These are phyloP conservation scores for Eretmodus cyanostictus DNA, from an alignment of 2,113 vertebrate species.

Conservation along the genomic window DNA sequence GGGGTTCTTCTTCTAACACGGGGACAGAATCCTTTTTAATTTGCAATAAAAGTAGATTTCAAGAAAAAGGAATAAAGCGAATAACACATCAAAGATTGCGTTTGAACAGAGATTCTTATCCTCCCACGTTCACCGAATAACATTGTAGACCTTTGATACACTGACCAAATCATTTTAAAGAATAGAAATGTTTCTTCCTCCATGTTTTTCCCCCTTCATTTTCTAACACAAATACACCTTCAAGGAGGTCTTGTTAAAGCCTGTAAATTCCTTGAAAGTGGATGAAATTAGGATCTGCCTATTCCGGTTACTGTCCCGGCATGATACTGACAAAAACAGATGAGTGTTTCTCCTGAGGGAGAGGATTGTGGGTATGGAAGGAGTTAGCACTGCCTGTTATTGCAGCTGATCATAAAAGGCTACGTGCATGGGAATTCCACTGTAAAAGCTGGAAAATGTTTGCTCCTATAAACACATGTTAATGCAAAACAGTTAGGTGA, in stretches of 20 bases:
- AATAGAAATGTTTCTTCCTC: slow-evolving; percentile 3
- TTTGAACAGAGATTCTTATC: slow-evolving; percentile 30
- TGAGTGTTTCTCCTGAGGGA: slow-evolving; percentile 64
- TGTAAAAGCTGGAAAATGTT: slow-evolving; percentile 52
- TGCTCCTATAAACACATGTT: slow-evolving; percentile 52
- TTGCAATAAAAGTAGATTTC: slow-evolving; percentile 1
- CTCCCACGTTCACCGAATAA: slow-evolving; percentile 3
- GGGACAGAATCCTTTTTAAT: not conserved
- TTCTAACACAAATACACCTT: slow-evolving; percentile 43
- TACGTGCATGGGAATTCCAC: slow-evolving; percentile 55
- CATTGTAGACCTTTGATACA: slow-evolving; percentile 13
- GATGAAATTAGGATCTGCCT: slow-evolving; percentile 56
- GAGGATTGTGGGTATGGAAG: slow-evolving; percentile 55
- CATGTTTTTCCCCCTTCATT: not conserved
- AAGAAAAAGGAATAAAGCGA: not conserved
- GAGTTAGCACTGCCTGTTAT: slow-evolving; percentile 64
- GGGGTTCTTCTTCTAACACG: not conserved
- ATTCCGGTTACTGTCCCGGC: slow-evolving; percentile 50
- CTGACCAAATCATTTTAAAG: slow-evolving; percentile 10
- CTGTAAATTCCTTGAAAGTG: slow-evolving; percentile 61
- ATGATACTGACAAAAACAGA: slow-evolving; percentile 61
- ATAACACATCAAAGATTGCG: slow-evolving; percentile 8
- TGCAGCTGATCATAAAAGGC: slow-evolving; percentile 70
- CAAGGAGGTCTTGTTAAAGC: slow-evolving; percentile 58
- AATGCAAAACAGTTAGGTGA: slow-evolving; percentile 45